Evolutionary conservation across 2,113 vertebrate genomes (phyloP), one percentile per base, ranked within the genome.

Genomic region (Glaucidium brasilianum): DNA sequence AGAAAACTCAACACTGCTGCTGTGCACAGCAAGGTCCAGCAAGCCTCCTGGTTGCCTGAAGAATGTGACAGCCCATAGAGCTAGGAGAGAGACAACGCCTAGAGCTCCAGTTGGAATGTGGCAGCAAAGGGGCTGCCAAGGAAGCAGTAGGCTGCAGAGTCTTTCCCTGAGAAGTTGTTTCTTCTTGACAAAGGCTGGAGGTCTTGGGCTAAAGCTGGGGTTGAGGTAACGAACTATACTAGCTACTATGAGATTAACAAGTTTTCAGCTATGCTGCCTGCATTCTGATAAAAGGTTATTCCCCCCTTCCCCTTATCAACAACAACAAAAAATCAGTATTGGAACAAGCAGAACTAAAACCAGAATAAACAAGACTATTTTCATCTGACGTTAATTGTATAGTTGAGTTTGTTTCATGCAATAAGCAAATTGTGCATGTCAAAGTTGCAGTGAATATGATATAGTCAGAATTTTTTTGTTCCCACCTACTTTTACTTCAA

Each of bases 321-420:
- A 90, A 81, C 94, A 97, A 92, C 66, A 96, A 94, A 88, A 96
- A 94, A 88, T 92, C 93, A 82, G 39, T 93, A 63, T 60, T 85
- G 95, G 71, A 95, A 86, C 74, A 95, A 94, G 47, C 68, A 60
- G 56, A 94, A 96, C n/a, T 85, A 90, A 97, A 97, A 94, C 96
- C 75, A 93, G 97, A 97, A 97, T 94, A 97, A 88, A 86, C 17
- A 59, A 86, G 90, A 73, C 66, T 94, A 79, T 94, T 97, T 94
- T 96, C 67, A 92, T 93, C 85, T 97, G 97, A 96, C 83, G 88
- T 96, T 84, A 98, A 94, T 88, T 96, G 68, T 86, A 92, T 69
- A 95, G 94, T 62, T 95, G 87, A 97, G 72, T 50, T 88, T 96
- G 66, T 76, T 97, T 89, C 41, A 59, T 74, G 69, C 71, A 94